phyloP scores from a whole-genome alignment of 2,888 invertebrate species.

The Cremastobaeus sp. region DNA sequence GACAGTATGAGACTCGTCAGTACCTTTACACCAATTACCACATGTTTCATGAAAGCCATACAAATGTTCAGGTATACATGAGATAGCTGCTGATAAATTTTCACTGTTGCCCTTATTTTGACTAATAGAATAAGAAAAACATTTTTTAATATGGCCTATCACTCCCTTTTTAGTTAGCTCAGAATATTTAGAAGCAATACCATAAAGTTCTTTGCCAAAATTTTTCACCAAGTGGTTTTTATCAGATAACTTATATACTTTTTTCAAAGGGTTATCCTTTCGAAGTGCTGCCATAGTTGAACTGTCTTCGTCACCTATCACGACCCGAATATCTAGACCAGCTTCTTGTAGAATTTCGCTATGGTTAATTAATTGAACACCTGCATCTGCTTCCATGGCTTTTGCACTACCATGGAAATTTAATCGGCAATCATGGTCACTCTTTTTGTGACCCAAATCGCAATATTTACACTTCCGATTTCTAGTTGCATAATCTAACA shows the following conservation, averaged over 20 bases:
- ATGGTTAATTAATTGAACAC: not conserved
- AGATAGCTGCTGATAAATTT: slow-evolving; percentile 2
- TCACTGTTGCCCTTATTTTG: slow-evolving; percentile 27
- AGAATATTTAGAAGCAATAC: not conserved
- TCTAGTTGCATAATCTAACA: not conserved
- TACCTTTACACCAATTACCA: slow-evolving; percentile 25
- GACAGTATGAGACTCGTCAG: not conserved
- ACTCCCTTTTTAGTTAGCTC: slow-evolving; percentile 19
- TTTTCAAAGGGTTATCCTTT: not conserved
- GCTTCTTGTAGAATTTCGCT: not conserved
- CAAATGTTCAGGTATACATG: slow-evolving; percentile 20
- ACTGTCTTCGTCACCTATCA: not conserved
- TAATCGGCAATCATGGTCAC: not conserved
- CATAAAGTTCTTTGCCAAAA: not conserved
- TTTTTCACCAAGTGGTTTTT: not conserved
- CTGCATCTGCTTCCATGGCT: not conserved
- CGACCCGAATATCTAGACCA: not conserved
- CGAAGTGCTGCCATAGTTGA: not conserved
- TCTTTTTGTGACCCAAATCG: not conserved
- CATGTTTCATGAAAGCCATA: slow-evolving; percentile 26
- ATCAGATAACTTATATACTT: not conserved
- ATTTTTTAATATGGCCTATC: slow-evolving; percentile 37
- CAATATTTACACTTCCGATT: not conserved
- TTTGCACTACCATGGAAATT: not conserved
- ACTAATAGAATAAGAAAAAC: slow-evolving; percentile 25